Conservation (phyloP, 2,113 vertebrate genomes). For the Variabilichromis moorii region DNA sequence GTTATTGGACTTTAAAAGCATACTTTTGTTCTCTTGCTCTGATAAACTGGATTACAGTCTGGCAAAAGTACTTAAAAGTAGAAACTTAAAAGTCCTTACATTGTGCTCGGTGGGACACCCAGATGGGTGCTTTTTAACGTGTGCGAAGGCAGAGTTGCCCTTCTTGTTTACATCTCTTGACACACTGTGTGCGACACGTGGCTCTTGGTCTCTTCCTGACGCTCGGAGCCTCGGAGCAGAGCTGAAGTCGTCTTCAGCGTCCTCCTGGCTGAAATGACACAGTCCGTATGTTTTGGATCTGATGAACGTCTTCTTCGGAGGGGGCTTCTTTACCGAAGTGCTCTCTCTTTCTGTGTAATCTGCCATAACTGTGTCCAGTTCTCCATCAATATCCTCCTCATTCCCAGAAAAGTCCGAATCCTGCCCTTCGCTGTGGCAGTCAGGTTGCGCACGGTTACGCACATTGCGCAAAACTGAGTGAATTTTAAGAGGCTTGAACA, state of each 20-base stretch:
- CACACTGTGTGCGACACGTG: neutral
- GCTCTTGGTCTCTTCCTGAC: neutral
- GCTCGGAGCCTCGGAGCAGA: neutral
- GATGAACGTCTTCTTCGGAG: constrained; percentile 19
- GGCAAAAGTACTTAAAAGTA: neutral
- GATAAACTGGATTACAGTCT: neutral
- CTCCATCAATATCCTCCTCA: constrained; percentile 26
- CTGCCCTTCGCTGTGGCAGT: constrained; percentile 48
- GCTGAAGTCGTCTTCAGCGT: constrained; percentile 1
- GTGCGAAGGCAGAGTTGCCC: neutral
- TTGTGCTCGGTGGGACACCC: neutral
- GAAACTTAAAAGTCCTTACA: constrained; percentile 12
- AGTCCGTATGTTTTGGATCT: constrained; percentile 51
- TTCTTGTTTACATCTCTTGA: constrained; percentile 28
- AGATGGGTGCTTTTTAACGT: neutral
- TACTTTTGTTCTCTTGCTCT: neutral
- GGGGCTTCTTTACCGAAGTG: neutral
- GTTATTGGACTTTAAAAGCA: neutral
- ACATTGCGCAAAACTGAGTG: constrained; percentile 5
- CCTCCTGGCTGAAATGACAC: constrained; percentile 33
- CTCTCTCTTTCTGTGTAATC: constrained; percentile 1
- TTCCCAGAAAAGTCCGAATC: constrained; percentile 45
- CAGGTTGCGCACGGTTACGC: constrained; percentile 20
- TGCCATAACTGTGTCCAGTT: constrained; percentile 31
- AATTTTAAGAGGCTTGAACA: constrained; percentile 17